phyloP scores from a whole-genome alignment of 2,797 vertebrate species.

The Cottoperca gobio region DNA sequence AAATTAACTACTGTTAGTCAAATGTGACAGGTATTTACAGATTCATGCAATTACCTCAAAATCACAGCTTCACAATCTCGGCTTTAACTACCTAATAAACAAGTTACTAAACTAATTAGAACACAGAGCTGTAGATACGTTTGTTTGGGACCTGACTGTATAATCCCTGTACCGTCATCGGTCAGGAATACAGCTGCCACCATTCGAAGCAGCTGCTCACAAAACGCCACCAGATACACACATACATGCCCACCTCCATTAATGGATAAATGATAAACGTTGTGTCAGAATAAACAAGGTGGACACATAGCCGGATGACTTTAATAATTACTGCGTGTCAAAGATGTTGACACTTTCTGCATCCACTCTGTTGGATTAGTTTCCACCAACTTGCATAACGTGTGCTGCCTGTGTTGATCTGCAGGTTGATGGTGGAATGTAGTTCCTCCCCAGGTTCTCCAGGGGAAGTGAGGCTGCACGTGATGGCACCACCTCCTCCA shows the following conservation, averaged over 20 bases:
- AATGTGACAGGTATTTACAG: neutral
- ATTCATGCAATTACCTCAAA: neutral
- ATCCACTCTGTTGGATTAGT: neutral
- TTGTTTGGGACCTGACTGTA: neutral
- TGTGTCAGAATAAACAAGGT: neutral
- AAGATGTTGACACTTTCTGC: neutral
- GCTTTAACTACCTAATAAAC: neutral
- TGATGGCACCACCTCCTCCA: slow-evolving; percentile 23
- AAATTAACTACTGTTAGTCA: neutral
- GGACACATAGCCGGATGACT: neutral
- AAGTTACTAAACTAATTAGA: too few species aligned
- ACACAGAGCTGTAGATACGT: neutral
- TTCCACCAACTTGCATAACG: accelerated
- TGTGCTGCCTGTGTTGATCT: neutral
- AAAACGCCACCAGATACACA: neutral
- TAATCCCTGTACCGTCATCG: too few species aligned
- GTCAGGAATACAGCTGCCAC: neutral
- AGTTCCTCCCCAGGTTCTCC: slow-evolving; percentile 33
- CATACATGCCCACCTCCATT: neutral
- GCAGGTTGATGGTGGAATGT: slow-evolving; percentile 63
- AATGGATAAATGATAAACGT: neutral
- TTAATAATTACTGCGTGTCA: too few species aligned
- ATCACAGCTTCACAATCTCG: neutral
- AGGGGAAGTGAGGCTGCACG: slow-evolving; percentile 41
- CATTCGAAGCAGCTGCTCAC: neutral